Percentiles rank a stretch among this genome's conserved stretches.
phyloP scores from a whole-genome alignment of 2,797 vertebrate genomes.

The Brachymystax lenok region DNA sequence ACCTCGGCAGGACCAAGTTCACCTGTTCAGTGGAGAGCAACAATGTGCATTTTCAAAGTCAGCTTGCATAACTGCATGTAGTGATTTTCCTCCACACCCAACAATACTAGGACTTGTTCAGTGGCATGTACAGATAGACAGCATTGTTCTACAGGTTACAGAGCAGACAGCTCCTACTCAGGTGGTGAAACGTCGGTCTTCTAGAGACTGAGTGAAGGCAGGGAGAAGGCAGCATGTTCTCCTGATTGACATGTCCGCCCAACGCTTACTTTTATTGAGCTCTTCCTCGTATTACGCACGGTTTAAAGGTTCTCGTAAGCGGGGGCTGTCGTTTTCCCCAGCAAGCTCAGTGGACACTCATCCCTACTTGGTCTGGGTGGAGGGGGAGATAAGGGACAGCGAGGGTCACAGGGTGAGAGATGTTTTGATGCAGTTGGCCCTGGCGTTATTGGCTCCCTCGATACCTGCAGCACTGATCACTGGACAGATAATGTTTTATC shows the following conservation, averaged over 20 bases:
- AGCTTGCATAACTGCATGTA: background rate
- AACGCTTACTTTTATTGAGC: background rate
- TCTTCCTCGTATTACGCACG: background rate
- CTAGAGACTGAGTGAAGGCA: background rate
- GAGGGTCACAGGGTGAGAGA: background rate
- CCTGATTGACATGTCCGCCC: background rate
- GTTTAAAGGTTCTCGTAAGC: background rate
- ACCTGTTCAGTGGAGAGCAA: background rate
- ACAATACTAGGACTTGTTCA: background rate
- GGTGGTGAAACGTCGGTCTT: background rate
- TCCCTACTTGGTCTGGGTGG: background rate
- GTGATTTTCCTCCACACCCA: background rate
- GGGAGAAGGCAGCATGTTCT: background rate
- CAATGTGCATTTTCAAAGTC: background rate
- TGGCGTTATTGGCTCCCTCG: background rate
- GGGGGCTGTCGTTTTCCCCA: background rate
- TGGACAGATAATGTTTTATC: conserved; percentile 52
- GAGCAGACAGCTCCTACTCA: background rate
- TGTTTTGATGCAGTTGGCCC: background rate
- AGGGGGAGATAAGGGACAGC: background rate
- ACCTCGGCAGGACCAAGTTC: background rate
- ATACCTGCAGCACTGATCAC: background rate
- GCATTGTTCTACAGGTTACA: background rate
- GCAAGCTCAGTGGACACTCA: background rate
- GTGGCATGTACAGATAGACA: background rate